Base-by-base conservation (phyloP, 2,888 invertebrate genomes). In the Platycheirus albimanus region DNA sequence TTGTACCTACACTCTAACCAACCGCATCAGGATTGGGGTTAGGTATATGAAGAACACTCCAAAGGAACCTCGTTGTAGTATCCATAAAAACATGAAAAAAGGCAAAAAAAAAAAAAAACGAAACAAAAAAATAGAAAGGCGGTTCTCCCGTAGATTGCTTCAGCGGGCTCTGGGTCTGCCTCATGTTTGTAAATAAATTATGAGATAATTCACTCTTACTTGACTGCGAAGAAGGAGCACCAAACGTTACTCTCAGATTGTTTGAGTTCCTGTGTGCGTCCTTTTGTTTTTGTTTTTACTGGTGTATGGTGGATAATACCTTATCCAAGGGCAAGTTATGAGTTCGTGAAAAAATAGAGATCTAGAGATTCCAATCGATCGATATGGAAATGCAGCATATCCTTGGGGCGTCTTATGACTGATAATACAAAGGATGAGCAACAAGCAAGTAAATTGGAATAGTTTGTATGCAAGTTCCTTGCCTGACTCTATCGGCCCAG, bases 151-250 rank as follows among this genome's bases (percentile, higher is more conserved):
- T 69, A 52, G 52, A 52, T 56, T 56, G 52, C 61, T 58, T 51
- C n/a, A 43, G 30, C 45, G 30, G 36, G 24, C 51, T 41, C 41
- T 54, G 0, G 41, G 41, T 41, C 8, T 43, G 43, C 75, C 54
- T 69, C 75, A 70, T 80, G 70, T 70, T 80, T 66, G 80, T 75
- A 58, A 80, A 80, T 80, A 70, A 76, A 80, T 80, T 76, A 80
- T 80, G 76, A 80, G 80, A 75, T 80, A 69, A 41, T 33, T 79
- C 56, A 43, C 41, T 58, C 28, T 61, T 38, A 43, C 15, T 69
- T 56, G 58, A 28, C 45, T 43, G 43, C 17, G 20, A 49, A 63
- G 36, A 28, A 36, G 38, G 49, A 70, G 63, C 43, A 64, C 10
- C 43, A 33, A 76, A 71, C 47, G 47, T 67, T 24, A 33, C 11